These are phyloP conservation scores for Elanoides forficatus DNA, from an alignment of 2,113 vertebrate genomes.

Conservation along the genomic window DNA sequence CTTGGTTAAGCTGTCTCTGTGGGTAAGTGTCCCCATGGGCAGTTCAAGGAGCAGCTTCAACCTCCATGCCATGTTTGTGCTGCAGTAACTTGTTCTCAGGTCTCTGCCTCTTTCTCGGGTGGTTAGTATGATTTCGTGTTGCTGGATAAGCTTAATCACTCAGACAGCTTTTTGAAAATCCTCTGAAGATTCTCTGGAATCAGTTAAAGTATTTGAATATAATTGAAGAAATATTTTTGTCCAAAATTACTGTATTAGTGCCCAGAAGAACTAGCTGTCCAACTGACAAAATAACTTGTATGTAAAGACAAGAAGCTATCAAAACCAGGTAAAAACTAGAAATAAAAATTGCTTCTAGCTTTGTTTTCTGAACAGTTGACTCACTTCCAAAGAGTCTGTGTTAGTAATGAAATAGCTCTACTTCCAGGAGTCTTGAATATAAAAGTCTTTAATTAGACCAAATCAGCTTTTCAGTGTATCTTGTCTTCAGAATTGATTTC, in stretches of 20 bases:
- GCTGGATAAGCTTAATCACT: neutral
- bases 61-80: neutral
- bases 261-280: neutral
- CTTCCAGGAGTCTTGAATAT: neutral
- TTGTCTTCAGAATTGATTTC: neutral
- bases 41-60: neutral
- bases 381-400: neutral
- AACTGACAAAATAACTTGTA: neutral
- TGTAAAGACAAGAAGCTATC: neutral
- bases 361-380: neutral
- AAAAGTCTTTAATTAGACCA: neutral
- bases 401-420: neutral
- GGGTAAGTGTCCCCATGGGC: neutral
- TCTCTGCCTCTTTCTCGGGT: neutral
- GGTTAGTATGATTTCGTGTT: neutral
- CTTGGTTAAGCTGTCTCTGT: neutral
- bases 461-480: neutral
- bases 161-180: neutral
- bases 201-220: conserved; percentile 9
- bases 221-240: neutral
- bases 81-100: neutral
- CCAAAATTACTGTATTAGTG: neutral
- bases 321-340: neutral
- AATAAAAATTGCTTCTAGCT: neutral
- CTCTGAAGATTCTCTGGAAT: neutral